A percentile compares a stretch with the other conserved stretches of the same genome.
phyloP scores from a whole-genome alignment of 2,113 vertebrate genomes.

The Eptesicus fuscus region DNA sequence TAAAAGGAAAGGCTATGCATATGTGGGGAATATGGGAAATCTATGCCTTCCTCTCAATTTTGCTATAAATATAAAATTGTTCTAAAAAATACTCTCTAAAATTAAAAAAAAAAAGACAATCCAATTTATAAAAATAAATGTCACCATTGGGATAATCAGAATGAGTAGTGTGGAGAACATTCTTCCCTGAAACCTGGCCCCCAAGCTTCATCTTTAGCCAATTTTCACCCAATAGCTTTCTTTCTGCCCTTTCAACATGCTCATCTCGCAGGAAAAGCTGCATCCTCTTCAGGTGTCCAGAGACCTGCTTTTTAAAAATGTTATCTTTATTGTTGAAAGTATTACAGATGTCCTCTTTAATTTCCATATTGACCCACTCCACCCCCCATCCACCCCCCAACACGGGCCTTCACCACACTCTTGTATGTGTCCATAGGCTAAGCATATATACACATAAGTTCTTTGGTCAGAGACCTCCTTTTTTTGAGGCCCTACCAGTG shows the following conservation, averaged over 20 bases:
- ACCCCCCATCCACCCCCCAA: too few relatives aligned
- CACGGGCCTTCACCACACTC: too few relatives aligned
- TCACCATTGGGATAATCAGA: neutral
- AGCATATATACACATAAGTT: too few relatives aligned
- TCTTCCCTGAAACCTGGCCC: neutral
- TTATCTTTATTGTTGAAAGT: too few relatives aligned
- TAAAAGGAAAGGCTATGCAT: neutral
- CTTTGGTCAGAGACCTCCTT: neutral
- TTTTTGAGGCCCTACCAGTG: neutral
- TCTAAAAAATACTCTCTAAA: neutral
- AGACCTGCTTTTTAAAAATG: neutral
- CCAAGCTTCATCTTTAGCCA: neutral
- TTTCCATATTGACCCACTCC: too few relatives aligned
- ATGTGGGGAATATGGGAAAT: neutral
- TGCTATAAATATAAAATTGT: neutral
- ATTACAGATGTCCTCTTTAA: too few relatives aligned
- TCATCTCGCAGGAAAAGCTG: neutral
- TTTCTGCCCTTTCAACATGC: neutral
- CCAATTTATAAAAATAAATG: slow-evolving; percentile 46
- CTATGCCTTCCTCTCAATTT: neutral
- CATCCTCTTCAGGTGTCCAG: neutral
- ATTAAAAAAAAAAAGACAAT: neutral
- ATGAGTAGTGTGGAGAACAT: neutral
- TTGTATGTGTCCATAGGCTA: too few relatives aligned
- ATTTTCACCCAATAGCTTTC: neutral